These are phyloP conservation scores for Lipophrys pholis DNA, from an alignment of 2,113 vertebrate genomes.

Conservation along the genomic window DNA sequence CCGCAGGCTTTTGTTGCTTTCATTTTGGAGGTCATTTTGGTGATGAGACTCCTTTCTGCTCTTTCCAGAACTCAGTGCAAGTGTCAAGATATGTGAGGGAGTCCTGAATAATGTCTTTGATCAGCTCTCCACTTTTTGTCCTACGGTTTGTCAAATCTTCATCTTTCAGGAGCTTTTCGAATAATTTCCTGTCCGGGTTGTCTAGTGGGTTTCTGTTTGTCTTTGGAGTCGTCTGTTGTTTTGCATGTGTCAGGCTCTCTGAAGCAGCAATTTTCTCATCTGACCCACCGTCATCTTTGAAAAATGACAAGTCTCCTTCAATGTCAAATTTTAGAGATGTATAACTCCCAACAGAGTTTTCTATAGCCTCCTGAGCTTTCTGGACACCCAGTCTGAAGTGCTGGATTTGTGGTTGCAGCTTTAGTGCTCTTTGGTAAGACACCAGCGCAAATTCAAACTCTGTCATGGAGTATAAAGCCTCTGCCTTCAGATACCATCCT, in stretches of 20 bases:
- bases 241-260: constrained; percentile 63
- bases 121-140: too few relatives aligned
- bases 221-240: constrained; percentile 76
- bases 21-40: too few relatives aligned
- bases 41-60: too few relatives aligned
- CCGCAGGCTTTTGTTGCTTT: too few relatives aligned
- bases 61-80: too few relatives aligned
- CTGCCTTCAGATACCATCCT: constrained; percentile 94
- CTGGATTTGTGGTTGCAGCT: constrained; percentile 86
- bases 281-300: constrained; percentile 89
- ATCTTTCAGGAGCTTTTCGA: too few relatives aligned
- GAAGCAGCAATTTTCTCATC: constrained; percentile 69
- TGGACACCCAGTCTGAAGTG: constrained; percentile 93
- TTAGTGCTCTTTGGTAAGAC: constrained; percentile 90
- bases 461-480: constrained; percentile 92
- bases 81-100: too few relatives aligned
- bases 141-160: too few relatives aligned
- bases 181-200: too few relatives aligned
- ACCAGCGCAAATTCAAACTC: constrained; percentile 95
- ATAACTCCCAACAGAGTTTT: constrained; percentile 91
- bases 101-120: too few relatives aligned
- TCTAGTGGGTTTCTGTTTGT: constrained; percentile 15
- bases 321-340: constrained; percentile 86
- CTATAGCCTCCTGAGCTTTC: constrained; percentile 92
- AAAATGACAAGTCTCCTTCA: constrained; percentile 83